These are phyloP conservation scores for Drosophila paracracens DNA, from an alignment of 2,888 invertebrate species.

Conservation along the genomic window DNA sequence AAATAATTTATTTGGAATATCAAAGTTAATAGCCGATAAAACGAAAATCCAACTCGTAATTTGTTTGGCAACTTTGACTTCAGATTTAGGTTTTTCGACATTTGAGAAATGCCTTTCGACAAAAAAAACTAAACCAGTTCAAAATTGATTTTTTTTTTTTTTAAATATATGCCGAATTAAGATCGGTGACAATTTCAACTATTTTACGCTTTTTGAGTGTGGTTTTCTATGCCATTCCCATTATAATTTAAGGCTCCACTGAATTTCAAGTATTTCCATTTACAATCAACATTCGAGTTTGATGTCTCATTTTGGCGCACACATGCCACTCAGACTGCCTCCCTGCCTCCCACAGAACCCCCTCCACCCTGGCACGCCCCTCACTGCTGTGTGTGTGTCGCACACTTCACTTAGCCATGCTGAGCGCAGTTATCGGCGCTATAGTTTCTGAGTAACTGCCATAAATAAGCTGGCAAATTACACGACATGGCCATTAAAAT, in stretches of 20 bases:
- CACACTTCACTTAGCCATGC: slow-evolving; percentile 17
- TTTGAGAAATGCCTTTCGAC: background rate
- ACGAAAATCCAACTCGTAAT: background rate
- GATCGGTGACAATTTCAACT: background rate
- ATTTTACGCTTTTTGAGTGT: background rate
- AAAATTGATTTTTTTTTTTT: background rate
- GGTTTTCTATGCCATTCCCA: background rate
- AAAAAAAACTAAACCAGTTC: background rate
- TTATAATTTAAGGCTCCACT: slow-evolving; percentile 14
- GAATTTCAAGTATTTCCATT: slow-evolving; percentile 37
- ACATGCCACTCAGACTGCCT: slow-evolving; percentile 35
- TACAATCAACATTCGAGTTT: slow-evolving; percentile 51
- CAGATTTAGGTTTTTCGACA: background rate
- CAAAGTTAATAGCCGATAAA: slow-evolving; percentile 16
- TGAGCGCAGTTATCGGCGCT: slow-evolving; percentile 50
- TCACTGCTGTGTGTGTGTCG: slow-evolving; percentile 14
- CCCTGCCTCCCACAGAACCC: background rate
- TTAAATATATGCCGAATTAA: background rate
- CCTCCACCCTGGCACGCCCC: background rate
- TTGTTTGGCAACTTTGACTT: background rate
- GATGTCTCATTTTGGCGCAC: slow-evolving; percentile 64
- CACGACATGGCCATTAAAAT: slow-evolving; percentile 55
- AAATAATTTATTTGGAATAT: slow-evolving; percentile 19
- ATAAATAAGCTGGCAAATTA: slow-evolving; percentile 67
- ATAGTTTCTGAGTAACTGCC: slow-evolving; percentile 72